Conservation (phyloP, 1,140 invertebrate species). For the Drosophila pandora region DNA sequence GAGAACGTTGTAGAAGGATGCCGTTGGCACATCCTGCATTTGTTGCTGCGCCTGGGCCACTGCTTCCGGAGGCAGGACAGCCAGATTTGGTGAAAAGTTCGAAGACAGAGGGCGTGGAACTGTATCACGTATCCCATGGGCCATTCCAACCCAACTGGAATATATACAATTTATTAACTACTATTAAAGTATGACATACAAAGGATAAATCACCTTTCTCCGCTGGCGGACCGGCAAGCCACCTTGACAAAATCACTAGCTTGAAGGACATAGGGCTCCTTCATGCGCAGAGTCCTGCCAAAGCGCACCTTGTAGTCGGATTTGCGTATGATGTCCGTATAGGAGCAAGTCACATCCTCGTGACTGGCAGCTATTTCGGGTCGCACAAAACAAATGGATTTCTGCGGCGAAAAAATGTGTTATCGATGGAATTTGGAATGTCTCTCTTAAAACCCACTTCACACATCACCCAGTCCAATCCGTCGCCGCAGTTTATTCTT, state of each 20-base stretch:
- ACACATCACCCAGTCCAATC: slow-evolving; percentile 85
- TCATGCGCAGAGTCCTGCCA: slow-evolving; percentile 84
- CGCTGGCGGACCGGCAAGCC: slow-evolving; percentile 85
- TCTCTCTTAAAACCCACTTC: slow-evolving; percentile 66
- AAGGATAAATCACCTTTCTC: slow-evolving; percentile 82
- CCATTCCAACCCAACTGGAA: slow-evolving; percentile 75
- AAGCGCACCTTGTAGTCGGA: slow-evolving; percentile 85
- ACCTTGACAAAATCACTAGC: slow-evolving; percentile 88
- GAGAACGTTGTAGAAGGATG: slow-evolving; percentile 87
- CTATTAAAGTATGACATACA: too few species aligned
- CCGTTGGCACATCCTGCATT: slow-evolving; percentile 55
- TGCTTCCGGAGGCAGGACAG: slow-evolving; percentile 50
- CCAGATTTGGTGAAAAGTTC: slow-evolving; percentile 59
- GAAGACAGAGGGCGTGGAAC: slow-evolving; percentile 49
- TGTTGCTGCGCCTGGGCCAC: slow-evolving; percentile 63
- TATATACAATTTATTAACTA: background rate
- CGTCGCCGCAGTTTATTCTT: slow-evolving; percentile 86
- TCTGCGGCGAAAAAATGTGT: slow-evolving; percentile 23
- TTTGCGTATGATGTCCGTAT: slow-evolving; percentile 87
- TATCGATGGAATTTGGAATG: background rate
- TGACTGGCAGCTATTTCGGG: slow-evolving; percentile 84
- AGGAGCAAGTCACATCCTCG: slow-evolving; percentile 85
- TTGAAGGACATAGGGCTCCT: slow-evolving; percentile 86
- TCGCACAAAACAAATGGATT: slow-evolving; percentile 85
- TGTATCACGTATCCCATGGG: slow-evolving; percentile 73